Evolutionary conservation across 2,113 vertebrate genomes (phyloP), one percentile per base, ranked within the genome.

Genomic region (Thunnus maccoyii): DNA sequence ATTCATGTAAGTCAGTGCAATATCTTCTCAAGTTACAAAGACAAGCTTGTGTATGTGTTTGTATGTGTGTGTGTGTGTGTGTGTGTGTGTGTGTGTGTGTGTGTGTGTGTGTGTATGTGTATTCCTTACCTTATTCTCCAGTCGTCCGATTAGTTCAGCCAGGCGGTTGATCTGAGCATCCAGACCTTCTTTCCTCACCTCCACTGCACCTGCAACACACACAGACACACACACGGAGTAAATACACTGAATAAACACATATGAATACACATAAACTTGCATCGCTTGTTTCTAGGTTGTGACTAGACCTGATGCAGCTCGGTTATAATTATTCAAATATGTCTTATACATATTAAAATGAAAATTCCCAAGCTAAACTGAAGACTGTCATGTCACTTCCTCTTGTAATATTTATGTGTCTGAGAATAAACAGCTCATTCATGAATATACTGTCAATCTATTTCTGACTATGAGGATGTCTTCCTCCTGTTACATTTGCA

Each of bases 81-180:
- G 22, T 22, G 22, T 22, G 22, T 22, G 22, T 22, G 22, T 22
- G 22, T 22, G 22, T 22, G 22, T 22, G 22, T 22, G 22, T 22
- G 22, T 22, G 22, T 22, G 22, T 22, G 22, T 22, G 22, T 22
- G 22, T 22, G 22, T 22, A 1, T 22, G 22, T 22, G 44, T 22
- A 3, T 57, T 64, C 44, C 27, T 48, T 80, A 99, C 98, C 97
- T 99, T 99, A 90, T 95, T 98, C 94, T 99, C 98, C 94, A 99
- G 95, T 71, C 96, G 96, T 83, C 97, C 95, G 1, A 99, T 98
- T 30, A 99, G 94, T 75, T 98, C 96, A 0, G 98, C 97, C 92
- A 99, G 87, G 55, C 97, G 96, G 92, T 96, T 97, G 90, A 99
- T 96, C 94, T 99, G 98, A 9, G 94, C 92, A 55, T 97, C 98